Evolutionary conservation across 1,140 invertebrate genomes (phyloP).

Genomic region (Drosophila malerkotliana): DNA sequence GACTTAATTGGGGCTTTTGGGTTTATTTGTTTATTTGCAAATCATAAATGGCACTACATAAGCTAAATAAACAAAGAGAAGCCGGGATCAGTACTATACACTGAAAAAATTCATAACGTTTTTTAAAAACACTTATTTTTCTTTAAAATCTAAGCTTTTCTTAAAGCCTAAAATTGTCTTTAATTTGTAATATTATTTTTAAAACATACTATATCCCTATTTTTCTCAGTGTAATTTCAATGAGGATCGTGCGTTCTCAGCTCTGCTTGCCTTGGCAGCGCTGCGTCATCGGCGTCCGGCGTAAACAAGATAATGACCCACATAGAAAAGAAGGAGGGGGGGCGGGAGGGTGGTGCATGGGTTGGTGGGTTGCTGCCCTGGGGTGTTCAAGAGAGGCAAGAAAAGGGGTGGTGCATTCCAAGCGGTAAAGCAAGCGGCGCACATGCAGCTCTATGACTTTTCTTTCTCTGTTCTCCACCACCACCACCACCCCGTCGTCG

Average conservation of each 20-base stretch:
- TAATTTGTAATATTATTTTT: not conserved
- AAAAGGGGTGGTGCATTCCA: constrained; percentile 45
- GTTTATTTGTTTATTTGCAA: not conserved
- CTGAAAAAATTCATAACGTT: not conserved
- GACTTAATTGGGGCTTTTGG: too few relatives aligned
- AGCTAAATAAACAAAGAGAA: not conserved
- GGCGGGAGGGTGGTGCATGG: not conserved
- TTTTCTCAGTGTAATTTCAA: constrained; percentile 2
- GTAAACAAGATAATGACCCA: constrained; percentile 78
- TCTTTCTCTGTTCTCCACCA: not conserved
- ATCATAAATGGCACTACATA: too few relatives aligned
- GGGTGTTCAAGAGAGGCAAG: not conserved
- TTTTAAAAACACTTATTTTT: too few relatives aligned
- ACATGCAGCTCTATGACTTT: constrained; percentile 40
- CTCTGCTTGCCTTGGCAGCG: constrained; percentile 27
- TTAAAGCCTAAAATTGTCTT: too few relatives aligned
- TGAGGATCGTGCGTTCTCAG: constrained; percentile 16
- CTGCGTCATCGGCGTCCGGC: constrained; percentile 54
- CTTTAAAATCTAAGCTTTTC: too few relatives aligned
- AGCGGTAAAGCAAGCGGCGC: constrained; percentile 41
- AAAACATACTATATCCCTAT: not conserved
- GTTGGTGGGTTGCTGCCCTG: not conserved
- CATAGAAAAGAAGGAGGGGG: constrained; percentile 32
- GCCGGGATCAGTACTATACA: not conserved
- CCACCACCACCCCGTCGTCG: not conserved